Evolutionary conservation across 1,140 invertebrate genomes (phyloP), one percentile per base, ranked within the genome.

Genomic region (Papilio dardanus): DNA sequence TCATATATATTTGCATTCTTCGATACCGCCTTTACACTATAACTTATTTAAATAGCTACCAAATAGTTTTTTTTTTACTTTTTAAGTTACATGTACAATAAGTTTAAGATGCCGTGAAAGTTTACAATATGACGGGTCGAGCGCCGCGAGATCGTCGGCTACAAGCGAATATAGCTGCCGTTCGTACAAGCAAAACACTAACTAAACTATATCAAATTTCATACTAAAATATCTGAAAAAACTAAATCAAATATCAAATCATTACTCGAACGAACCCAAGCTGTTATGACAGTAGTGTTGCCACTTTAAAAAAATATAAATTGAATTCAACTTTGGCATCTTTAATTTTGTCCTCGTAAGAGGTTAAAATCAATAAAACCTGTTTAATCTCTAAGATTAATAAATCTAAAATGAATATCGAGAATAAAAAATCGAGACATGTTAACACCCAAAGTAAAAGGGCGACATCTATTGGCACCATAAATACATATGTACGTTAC

Each of bases 41-140:
- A 82, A 86, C 89, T 91, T 92, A 92, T 84, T 88, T 90, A 92
- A 83, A 89, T 92, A 92, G 90, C 90, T 92, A 92, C 89, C 88
- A 86, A 91, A 89, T 91, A 92, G 87, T 86, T 85, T 89, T 88
- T 86, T 77, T 76, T 84, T 73, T 73, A 84, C 79, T 82, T 82
- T 84, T 86, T 85, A 90, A 88, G 83, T 90, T 91, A 88, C 87
- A 88, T 92, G 85, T 89, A 91, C 86, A 90, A 86, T 92, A 92
- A 91, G 84, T 88, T 81, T 82, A 90, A 88, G 85, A 89, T 86
- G 88, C 88, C 85, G 81, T 86, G n/a, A n/a, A n/a, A n/a, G 81
- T 87, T 84, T 83, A 74, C 79, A 77, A 74, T 86, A 83, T 82
- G 79, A 82, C 73, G 79, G 75, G 76, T 69, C 33, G 66, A 76